Conservation (phyloP, 2,797 vertebrate species). For the Neomorphus geoffroyi region DNA sequence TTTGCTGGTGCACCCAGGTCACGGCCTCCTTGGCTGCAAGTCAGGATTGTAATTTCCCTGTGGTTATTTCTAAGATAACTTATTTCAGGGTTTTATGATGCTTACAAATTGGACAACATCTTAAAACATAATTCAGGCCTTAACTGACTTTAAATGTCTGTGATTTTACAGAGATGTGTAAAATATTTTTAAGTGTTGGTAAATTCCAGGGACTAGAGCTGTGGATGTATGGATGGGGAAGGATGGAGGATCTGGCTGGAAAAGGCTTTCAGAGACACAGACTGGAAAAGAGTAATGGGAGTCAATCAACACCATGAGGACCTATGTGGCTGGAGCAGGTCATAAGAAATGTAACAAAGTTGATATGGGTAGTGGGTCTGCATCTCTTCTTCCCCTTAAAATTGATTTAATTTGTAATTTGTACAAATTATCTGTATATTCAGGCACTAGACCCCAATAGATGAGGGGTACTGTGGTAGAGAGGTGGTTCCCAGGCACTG, state of each 20-base stretch:
- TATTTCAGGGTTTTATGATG: slow-evolving; percentile 58
- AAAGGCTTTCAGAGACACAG: not conserved
- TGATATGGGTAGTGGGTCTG: not conserved
- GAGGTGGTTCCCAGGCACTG: not conserved
- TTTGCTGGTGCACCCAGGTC: not conserved
- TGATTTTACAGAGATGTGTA: slow-evolving; percentile 37
- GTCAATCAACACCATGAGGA: not conserved
- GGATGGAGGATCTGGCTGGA: fast-evolving
- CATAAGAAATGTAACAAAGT: not conserved
- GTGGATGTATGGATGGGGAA: not conserved
- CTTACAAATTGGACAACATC: slow-evolving; percentile 64
- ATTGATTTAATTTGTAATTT: not conserved
- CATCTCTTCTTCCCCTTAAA: not conserved
- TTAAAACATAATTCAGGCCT: slow-evolving; percentile 56
- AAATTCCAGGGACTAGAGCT: slow-evolving; percentile 23
- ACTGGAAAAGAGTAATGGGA: not conserved
- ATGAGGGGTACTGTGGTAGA: not conserved
- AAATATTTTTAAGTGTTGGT: slow-evolving; percentile 70
- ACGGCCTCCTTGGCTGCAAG: not conserved
- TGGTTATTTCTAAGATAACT: slow-evolving; percentile 63
- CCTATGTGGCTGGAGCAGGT: not conserved
- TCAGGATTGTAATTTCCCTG: slow-evolving; percentile 6
- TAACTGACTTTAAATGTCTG: slow-evolving; percentile 55
- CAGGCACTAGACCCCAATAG: not conserved
- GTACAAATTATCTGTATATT: not conserved